A percentile compares a stretch with the other conserved stretches of the same genome.
Conservation (phyloP, 1,140 invertebrate species). For the Mycetomoellerius zeteki region DNA sequence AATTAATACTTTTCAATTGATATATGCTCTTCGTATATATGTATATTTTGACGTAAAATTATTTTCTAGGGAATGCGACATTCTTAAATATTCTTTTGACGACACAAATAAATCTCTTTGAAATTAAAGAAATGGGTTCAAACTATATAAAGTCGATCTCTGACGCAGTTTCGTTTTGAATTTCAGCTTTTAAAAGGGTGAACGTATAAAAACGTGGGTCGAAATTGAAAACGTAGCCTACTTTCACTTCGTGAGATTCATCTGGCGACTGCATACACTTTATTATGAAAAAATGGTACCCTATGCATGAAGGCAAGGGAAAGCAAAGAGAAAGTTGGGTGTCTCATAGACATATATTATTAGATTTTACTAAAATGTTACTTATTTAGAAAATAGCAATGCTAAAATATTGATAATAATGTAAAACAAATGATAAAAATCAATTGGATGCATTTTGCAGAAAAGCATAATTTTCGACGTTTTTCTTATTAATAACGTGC, state of each 20-base stretch:
- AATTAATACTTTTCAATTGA: constrained; percentile 20
- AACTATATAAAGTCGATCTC: neutral
- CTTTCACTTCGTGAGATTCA: constrained; percentile 73
- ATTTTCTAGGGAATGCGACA: neutral
- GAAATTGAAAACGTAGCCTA: constrained; percentile 75
- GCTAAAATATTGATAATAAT: neutral
- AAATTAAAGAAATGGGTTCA: neutral
- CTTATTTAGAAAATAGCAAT: neutral
- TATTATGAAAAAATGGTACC: constrained; percentile 62
- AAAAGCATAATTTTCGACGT: neutral
- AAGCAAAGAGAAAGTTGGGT: constrained; percentile 74
- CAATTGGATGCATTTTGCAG: constrained; percentile 1
- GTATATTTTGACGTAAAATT: neutral
- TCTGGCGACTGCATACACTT: neutral
- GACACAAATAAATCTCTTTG: constrained; percentile 4
- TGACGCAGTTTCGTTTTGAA: neutral
- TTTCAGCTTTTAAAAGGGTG: constrained; percentile 9
- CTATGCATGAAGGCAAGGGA: constrained; percentile 37
- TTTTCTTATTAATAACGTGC: neutral
- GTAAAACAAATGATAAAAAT: neutral
- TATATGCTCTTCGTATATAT: neutral
- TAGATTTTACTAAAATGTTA: neutral
- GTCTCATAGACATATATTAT: neutral
- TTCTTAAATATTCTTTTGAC: neutral
- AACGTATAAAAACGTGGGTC: constrained; percentile 65